Conservation (phyloP, 64 coral and sea anemone species). For the Astreopora myriophthalma region DNA sequence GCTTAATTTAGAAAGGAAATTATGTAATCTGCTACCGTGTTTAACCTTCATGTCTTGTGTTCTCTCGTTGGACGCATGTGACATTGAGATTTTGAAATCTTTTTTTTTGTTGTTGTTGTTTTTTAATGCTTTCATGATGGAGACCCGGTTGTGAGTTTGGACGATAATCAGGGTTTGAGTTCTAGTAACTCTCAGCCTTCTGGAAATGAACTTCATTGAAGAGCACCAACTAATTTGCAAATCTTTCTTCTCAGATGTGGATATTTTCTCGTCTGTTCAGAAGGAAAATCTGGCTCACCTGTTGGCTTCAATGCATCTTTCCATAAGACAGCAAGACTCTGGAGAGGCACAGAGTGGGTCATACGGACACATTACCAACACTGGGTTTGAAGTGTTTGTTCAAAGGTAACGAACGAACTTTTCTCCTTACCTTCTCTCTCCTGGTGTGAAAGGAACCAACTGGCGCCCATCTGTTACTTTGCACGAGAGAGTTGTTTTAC, state of each 20-base stretch:
- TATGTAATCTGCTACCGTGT: neutral
- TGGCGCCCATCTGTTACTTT: too few species aligned
- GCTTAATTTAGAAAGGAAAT: neutral
- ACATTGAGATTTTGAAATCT: too few species aligned
- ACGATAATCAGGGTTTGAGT: neutral
- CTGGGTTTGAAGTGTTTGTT: constrained; percentile 92
- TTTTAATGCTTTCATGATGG: too few species aligned
- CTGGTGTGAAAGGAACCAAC: too few species aligned
- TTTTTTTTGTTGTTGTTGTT: too few species aligned
- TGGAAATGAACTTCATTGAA: too few species aligned
- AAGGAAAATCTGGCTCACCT: constrained; percentile 96
- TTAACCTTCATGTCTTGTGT: neutral
- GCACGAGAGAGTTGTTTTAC: neutral
- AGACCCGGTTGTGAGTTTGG: too few species aligned
- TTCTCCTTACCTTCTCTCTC: neutral
- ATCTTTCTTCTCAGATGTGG: constrained; percentile 56
- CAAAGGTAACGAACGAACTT: constrained; percentile 62
- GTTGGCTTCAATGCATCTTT: constrained; percentile 92
- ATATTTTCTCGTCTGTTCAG: constrained; percentile 71
- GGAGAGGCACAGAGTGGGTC: constrained; percentile 72
- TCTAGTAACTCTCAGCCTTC: too few species aligned
- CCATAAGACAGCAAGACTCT: constrained; percentile 80
- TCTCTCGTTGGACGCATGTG: neutral
- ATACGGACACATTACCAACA: constrained; percentile 95
- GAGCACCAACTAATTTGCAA: too few species aligned